A percentile compares a stretch with the other conserved stretches of the same genome.
These are phyloP conservation scores for Pituophis catenifer DNA, from an alignment of 2,113 vertebrate genomes.

Conservation along the genomic window DNA sequence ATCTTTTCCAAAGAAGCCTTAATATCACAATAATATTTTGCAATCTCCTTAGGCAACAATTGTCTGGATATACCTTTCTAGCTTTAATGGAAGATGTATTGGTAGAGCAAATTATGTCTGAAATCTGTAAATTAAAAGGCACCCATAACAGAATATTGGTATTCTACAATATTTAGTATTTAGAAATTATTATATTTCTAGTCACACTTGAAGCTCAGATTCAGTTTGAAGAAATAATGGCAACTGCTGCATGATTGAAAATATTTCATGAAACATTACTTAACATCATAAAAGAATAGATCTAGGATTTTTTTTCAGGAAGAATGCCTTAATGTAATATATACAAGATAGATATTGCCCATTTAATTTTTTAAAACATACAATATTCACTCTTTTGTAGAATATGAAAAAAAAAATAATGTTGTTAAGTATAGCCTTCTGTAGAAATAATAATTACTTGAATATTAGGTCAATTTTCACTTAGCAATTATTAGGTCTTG, in stretches of 20 bases:
- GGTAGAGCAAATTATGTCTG: constrained; percentile 17
- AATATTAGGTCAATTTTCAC: background rate
- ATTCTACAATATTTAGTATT: background rate
- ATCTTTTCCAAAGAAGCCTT: constrained; percentile 31
- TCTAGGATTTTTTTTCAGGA: background rate
- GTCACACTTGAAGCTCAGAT: background rate
- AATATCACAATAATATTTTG: constrained; percentile 22
- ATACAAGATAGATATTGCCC: background rate
- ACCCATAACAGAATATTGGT: constrained; percentile 30
- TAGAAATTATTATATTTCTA: constrained; percentile 20
- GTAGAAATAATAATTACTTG: background rate
- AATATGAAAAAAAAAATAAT: background rate
- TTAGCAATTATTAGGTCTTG: background rate
- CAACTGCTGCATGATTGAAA: constrained; percentile 2
- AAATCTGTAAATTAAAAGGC: constrained; percentile 41
- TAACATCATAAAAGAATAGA: background rate
- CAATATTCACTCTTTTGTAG: background rate
- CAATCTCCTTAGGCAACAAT: constrained; percentile 20
- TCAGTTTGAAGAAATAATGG: background rate
- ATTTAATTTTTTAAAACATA: fast-evolving
- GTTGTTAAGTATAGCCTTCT: background rate
- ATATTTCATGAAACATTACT: background rate
- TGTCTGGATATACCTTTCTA: constrained; percentile 22
- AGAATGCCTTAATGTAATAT: background rate
- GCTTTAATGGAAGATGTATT: background rate